These are phyloP conservation scores for Pitta sordida DNA, from an alignment of 2,113 vertebrate genomes.

Conservation along the genomic window DNA sequence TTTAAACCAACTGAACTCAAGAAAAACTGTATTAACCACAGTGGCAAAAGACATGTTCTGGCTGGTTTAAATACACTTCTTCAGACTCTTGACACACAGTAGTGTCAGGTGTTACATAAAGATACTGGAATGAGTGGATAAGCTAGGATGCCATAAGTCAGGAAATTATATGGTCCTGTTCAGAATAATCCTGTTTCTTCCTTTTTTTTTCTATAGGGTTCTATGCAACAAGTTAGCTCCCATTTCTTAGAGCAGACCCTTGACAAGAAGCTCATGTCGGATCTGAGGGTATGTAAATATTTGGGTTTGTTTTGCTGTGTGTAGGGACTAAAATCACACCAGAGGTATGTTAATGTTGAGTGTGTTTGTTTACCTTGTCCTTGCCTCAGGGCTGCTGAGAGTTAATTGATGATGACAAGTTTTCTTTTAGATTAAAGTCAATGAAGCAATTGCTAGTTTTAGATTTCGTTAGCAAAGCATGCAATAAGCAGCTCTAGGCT, in stretches of 20 bases:
- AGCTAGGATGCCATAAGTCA: accelerated
- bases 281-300: constrained; percentile 82
- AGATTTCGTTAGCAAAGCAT: background rate
- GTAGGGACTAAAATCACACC: background rate
- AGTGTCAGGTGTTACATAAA: background rate
- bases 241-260: constrained; percentile 97
- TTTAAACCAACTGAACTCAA: background rate
- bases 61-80: background rate
- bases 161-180: background rate
- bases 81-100: accelerated
- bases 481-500: background rate
- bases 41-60: background rate
- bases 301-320: background rate
- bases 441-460: background rate
- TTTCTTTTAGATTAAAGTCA: constrained; percentile 31
- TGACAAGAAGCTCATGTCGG: constrained; percentile 99
- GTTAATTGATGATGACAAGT: constrained; percentile 12
- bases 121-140: background rate
- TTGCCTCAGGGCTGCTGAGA: background rate
- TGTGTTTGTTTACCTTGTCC: background rate
- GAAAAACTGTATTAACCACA: background rate
- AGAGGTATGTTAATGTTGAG: background rate
- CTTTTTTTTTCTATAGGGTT: constrained; percentile 76
- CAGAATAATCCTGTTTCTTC: background rate
- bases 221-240: constrained; percentile 95